Conservation (phyloP, 1,140 invertebrate genomes). For the Colletes latitarsis region DNA sequence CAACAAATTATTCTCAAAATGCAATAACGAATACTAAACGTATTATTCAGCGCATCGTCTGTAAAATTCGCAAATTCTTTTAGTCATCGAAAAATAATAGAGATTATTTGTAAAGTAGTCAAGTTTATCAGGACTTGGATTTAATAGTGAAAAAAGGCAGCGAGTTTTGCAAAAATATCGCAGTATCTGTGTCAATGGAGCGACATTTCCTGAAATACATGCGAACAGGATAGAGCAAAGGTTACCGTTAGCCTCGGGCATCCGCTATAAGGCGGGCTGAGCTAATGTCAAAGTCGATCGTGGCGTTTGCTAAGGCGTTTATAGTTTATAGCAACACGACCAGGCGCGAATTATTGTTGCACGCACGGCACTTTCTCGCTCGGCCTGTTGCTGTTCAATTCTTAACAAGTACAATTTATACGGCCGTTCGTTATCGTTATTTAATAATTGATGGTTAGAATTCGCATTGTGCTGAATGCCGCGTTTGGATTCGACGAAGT, state of each 20-base stretch:
- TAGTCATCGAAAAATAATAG: no score
- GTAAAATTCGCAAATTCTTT: no score
- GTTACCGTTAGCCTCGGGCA: slow-evolving; percentile 41
- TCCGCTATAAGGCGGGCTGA: slow-evolving; percentile 33
- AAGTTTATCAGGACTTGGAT: no score
- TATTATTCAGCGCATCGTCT: no score
- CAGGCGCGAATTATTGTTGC: slow-evolving; percentile 51
- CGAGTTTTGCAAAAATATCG: not conserved
- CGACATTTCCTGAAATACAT: slow-evolving; percentile 52
- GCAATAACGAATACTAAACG: no score
- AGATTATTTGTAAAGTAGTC: no score
- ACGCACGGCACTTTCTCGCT: slow-evolving; percentile 32
- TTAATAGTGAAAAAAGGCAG: not conserved
- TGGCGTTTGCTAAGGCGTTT: slow-evolving; percentile 18
- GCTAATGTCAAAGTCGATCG: slow-evolving; percentile 59
- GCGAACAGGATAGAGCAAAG: slow-evolving; percentile 43
- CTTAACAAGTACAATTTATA: slow-evolving; percentile 36
- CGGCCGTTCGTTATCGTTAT: slow-evolving; percentile 38
- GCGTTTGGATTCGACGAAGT: not conserved
- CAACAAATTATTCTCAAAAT: no score
- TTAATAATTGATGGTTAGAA: slow-evolving; percentile 33
- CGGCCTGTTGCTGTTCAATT: slow-evolving; percentile 18
- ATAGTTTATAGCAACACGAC: slow-evolving; percentile 42
- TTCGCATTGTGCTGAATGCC: slow-evolving; percentile 3
- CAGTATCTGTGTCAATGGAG: slow-evolving; percentile 18